Percentiles rank a stretch among this genome's conserved stretches.
Conservation (phyloP, 2,797 vertebrate genomes). For the Sebastes itinus region DNA sequence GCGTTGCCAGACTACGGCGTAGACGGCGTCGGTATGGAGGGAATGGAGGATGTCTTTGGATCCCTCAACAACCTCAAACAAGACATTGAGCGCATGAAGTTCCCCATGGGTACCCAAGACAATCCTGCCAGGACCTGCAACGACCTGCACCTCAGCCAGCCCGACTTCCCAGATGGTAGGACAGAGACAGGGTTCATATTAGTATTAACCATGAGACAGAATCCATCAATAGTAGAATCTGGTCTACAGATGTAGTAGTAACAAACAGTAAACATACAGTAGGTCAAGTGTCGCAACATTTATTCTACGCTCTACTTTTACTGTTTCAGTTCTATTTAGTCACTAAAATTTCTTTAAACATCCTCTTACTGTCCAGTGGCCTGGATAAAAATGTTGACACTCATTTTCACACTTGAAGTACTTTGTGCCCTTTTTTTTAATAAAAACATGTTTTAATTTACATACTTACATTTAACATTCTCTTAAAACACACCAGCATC, state of each 20-base stretch:
- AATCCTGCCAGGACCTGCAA: conserved; percentile 97
- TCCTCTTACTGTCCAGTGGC: background rate
- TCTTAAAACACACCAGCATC: background rate
- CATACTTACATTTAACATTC: background rate
- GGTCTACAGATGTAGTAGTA: background rate
- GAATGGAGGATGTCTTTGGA: conserved; percentile 95
- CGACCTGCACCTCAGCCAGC: conserved; percentile 95
- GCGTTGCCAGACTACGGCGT: conserved; percentile 86
- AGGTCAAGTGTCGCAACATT: background rate
- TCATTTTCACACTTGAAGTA: no score
- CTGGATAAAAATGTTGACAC: background rate
- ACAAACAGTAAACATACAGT: background rate
- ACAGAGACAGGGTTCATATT: background rate
- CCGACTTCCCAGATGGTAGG: conserved; percentile 94
- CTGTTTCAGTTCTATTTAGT: background rate
- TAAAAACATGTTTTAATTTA: background rate
- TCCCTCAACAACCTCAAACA: conserved; percentile 95
- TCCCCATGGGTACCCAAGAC: conserved; percentile 94
- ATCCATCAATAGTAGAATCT: background rate
- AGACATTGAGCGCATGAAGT: conserved; percentile 98
- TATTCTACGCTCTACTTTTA: background rate
- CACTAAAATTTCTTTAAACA: background rate
- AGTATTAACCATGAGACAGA: background rate
- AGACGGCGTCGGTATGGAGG: conserved; percentile 82
- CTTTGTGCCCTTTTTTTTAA: no score